phyloP scores from a whole-genome alignment of 2,888 invertebrate genomes.

The Drosophila stalkeri region DNA sequence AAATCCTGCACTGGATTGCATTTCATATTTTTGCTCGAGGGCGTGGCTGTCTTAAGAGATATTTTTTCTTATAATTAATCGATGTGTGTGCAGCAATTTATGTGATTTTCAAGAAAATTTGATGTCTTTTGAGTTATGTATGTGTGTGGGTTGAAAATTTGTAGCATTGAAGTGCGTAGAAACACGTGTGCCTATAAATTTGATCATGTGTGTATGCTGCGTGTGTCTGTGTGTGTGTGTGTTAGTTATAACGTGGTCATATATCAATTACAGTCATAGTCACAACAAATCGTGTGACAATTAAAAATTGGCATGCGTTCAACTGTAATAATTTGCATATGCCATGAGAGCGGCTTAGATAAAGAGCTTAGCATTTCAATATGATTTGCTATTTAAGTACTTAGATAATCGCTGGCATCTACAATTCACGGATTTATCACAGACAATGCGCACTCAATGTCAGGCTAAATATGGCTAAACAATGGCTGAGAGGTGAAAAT shows the following conservation, averaged over 20 bases:
- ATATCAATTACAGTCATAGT: slow-evolving; percentile 77
- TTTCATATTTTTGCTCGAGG: slow-evolving; percentile 51
- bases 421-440: slow-evolving; percentile 29
- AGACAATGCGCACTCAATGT: slow-evolving; percentile 39
- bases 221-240: slow-evolving; percentile 19
- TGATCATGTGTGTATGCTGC: slow-evolving; percentile 9
- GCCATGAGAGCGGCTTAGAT: slow-evolving; percentile 64
- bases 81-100: slow-evolving; percentile 71
- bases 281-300: slow-evolving; percentile 78
- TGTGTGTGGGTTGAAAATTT: slow-evolving; percentile 47
- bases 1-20: slow-evolving; percentile 37
- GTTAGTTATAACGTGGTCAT: slow-evolving; percentile 47
- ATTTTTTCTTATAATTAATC: slow-evolving; percentile 71
- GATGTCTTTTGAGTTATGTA: slow-evolving; percentile 67
- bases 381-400: slow-evolving; percentile 25
- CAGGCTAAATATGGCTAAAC: slow-evolving; percentile 32
- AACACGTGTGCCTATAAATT: slow-evolving; percentile 65
- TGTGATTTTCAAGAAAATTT: slow-evolving; percentile 72
- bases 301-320: slow-evolving; percentile 71
- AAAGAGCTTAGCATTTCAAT: slow-evolving; percentile 55
- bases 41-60: slow-evolving; percentile 50
- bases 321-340: slow-evolving; percentile 65
- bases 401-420: slow-evolving; percentile 31
- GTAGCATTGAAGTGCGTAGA: slow-evolving; percentile 68
- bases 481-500: slow-evolving; percentile 9